phyloP scores from a whole-genome alignment of 92 coral and sea anemone genomes.

The Epizoanthus ramosus region DNA sequence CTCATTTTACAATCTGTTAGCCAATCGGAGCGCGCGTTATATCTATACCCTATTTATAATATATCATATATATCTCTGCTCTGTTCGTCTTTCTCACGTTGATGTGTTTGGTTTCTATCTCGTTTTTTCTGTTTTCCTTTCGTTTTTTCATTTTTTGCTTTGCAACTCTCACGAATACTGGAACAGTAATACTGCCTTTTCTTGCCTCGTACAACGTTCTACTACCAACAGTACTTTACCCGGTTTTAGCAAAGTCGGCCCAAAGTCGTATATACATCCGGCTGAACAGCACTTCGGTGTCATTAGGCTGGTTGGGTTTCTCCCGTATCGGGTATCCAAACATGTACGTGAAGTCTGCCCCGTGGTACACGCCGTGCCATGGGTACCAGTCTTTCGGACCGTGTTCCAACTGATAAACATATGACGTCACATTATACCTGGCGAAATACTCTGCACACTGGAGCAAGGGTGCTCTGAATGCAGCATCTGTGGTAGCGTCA shows the following conservation, averaged over 20 bases:
- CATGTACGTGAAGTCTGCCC: slow-evolving; percentile 12
- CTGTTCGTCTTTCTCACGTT: neutral
- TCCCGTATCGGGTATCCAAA: slow-evolving; percentile 14
- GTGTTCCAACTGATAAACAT: slow-evolving; percentile 14
- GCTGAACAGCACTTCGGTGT: slow-evolving; percentile 29
- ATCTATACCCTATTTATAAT: no score
- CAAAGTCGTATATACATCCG: slow-evolving; percentile 10
- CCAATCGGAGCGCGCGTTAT: no score
- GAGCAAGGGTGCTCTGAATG: slow-evolving; percentile 19
- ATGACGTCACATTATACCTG: neutral
- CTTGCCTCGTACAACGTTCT: no score
- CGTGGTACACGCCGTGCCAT: slow-evolving; percentile 16
- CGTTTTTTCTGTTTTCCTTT: neutral
- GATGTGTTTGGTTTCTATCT: neutral
- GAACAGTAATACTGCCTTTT: neutral
- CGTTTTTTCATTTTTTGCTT: neutral
- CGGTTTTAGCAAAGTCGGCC: slow-evolving; percentile 22
- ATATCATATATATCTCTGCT: neutral
- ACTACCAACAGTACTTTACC: neutral
- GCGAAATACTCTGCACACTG: slow-evolving; percentile 8
- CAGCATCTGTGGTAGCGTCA: neutral
- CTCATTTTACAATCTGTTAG: no score
- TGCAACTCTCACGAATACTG: neutral
- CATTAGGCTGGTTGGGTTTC: neutral
- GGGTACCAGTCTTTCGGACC: slow-evolving; percentile 1